A percentile compares a stretch with the other conserved stretches of the same genome.
Evolutionary conservation across 2,113 vertebrate species (phyloP).

Genomic region (Percopsis transmontana): DNA sequence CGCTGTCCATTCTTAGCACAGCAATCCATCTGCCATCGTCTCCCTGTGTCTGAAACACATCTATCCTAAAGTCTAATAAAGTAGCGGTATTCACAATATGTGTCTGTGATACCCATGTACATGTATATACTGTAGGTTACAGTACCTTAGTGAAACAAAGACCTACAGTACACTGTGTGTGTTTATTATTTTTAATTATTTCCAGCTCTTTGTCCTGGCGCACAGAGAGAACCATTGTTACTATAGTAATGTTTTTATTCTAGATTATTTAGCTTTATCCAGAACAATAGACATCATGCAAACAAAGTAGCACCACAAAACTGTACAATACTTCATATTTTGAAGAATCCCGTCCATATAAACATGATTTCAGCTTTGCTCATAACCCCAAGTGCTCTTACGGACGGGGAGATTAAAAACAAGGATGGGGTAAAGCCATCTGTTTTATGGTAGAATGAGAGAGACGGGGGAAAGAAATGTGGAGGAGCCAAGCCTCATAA

Average conservation of each 20-base stretch:
- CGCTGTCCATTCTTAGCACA: conserved; percentile 27
- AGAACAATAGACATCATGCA: not conserved
- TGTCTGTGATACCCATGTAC: not conserved
- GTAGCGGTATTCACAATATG: not conserved
- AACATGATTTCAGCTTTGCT: conserved; percentile 54
- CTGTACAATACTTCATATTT: conserved; percentile 10
- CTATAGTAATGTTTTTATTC: not conserved
- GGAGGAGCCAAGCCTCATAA: conserved; percentile 57
- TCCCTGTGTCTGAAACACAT: conserved; percentile 40
- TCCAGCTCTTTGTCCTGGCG: conserved; percentile 1
- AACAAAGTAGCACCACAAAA: not conserved
- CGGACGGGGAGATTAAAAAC: conserved; percentile 52
- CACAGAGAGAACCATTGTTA: not conserved
- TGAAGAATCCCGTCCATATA: conserved; percentile 33
- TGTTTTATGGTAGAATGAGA: conserved; percentile 57
- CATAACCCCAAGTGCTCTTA: conserved; percentile 51
- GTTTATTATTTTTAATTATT: not conserved
- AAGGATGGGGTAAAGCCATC: conserved; percentile 61
- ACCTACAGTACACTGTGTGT: too few relatives aligned
- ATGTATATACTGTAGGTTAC: not conserved
- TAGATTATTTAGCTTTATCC: not conserved
- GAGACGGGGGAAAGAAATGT: conserved; percentile 51
- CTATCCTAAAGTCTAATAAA: conserved; percentile 26
- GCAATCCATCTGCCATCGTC: conserved; percentile 44
- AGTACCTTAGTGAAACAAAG: too few relatives aligned